Evolutionary conservation across 2,888 invertebrate genomes (phyloP).

Genomic region (Nebria salina): DNA sequence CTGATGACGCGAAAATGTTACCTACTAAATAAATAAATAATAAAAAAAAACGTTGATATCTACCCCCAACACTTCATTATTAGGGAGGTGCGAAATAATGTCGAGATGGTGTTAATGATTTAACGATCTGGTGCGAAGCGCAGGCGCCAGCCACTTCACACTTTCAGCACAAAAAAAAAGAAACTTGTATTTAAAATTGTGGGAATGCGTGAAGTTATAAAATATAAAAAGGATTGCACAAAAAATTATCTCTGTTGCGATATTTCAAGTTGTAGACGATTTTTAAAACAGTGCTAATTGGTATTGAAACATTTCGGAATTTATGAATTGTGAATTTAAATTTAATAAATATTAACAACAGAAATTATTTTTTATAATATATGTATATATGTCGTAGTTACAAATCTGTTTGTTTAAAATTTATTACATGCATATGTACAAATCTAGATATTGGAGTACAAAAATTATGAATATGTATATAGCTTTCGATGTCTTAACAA

Average conservation of each 20-base stretch:
- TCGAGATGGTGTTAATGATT: conserved; percentile 15
- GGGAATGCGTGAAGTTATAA: conserved; percentile 13
- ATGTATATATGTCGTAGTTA: too few species aligned
- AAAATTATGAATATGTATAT: too few species aligned
- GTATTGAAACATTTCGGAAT: background rate
- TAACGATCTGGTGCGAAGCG: conserved; percentile 9
- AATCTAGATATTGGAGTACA: too few species aligned
- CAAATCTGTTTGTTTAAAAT: too few species aligned
- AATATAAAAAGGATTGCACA: background rate
- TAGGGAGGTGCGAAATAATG: conserved; percentile 11
- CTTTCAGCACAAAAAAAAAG: conserved; percentile 7
- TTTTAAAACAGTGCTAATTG: background rate
- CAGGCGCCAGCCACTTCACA: conserved; percentile 21
- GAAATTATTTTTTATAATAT: too few species aligned
- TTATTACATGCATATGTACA: too few species aligned
- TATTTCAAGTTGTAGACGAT: background rate
- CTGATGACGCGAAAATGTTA: background rate
- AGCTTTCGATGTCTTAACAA: background rate
- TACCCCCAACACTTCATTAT: conserved; percentile 12
- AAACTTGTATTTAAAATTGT: background rate
- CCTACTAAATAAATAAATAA: background rate
- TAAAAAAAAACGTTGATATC: background rate
- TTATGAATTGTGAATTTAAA: background rate
- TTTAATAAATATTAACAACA: background rate
- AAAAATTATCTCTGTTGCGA: background rate